Evolutionary conservation across 2,113 vertebrate genomes (phyloP), one percentile per base, ranked within the genome.

Genomic region (Myanophis thanlyinensis): DNA sequence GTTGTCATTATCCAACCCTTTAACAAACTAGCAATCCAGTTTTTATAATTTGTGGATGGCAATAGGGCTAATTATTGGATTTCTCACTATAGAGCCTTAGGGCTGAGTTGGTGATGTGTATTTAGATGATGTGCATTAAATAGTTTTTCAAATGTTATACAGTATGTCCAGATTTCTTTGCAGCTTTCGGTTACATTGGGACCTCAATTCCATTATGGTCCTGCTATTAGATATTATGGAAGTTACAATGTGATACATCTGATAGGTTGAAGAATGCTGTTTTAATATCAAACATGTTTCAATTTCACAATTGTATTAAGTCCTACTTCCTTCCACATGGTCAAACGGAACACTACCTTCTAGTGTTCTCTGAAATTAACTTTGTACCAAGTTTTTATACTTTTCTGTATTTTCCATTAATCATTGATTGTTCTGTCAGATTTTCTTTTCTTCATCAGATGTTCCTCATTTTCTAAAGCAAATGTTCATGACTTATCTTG

Each of bases 1-100:
- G 54, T 96, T 95, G 91, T 93, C 27, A 4, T 5, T 91, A 85
- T 87, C 48, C 73, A 51, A 18, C 89, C 25, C 25, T 88, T 49
- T 88, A 18, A 49, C 88, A 92, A 92, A n/a, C n/a, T 80, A 80
- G 40, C 67, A 80, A 80, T 7, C 48, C 27, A 0, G 46, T 86
- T 86, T 86, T 52, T 89, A 90, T 88, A 93, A 35, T 87, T 85
- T 80, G 89, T 56, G 49, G 20, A 89, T 86, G 90, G 47, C 11
- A 90, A 87, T 89, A 90, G 47, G 86, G 87, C 92, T 90, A 0
- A 0, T 84, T 40, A 51, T 52, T 49, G 86, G 44, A 87, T 27
- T 73, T 88, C 49, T 89, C 46, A 47, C 10, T 51, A 80, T 3
- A 47, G 52, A 13, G 23, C 92, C 1, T 52, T n/a, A 23, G 90